Base-by-base conservation (phyloP, 1,140 invertebrate species). In the Pantala flavescens region DNA sequence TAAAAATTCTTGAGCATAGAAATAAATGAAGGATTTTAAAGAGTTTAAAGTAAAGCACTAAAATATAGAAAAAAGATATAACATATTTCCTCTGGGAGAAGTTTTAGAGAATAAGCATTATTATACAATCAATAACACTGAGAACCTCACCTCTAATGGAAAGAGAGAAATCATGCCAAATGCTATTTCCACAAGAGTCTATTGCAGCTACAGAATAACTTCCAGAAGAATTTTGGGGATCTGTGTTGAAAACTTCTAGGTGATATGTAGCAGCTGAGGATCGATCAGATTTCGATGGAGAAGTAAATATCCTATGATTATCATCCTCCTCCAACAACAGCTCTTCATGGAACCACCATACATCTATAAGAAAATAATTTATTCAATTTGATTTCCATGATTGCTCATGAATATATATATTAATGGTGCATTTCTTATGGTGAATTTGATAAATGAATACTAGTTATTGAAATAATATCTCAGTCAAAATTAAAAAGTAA, bases 261-360 rank as follows among this genome's bases (percentile, higher is more conserved):
- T 70, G 63, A 71, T 74, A 55, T 24, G 42, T 19, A 23, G n/a
- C 55, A 21, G 12, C 24, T 55, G 70, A 71, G 19, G 43, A 21
- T 63, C 49, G 49, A 14, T 63, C 49, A 63, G 49, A 63, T 63
- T 63, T 21, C 5, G 16, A 63, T 19, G n/a, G 49, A 21, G 49
- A 19, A 63, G 12, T 11, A 74, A 24, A 43, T 2, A 70, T 70
- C 24, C 63, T 74, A 28, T 74, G 70, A 72, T 74, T 63, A 21
- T 72, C 71, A 36, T 42, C 71, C 7, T 28, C 23, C 24, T 72
- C 71, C 19, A 74, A 12, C 10, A 75, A 36, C 16, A 23, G 19
- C 9, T 43, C 76, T 2, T 73, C 74, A 70, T 72, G 74, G 28
- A 75, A 76, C 76, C 76, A 76, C 9, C 74, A 74, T 23, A 76